phyloP scores from a whole-genome alignment of 1,140 invertebrate genomes.

The Drosophila sucinea region DNA sequence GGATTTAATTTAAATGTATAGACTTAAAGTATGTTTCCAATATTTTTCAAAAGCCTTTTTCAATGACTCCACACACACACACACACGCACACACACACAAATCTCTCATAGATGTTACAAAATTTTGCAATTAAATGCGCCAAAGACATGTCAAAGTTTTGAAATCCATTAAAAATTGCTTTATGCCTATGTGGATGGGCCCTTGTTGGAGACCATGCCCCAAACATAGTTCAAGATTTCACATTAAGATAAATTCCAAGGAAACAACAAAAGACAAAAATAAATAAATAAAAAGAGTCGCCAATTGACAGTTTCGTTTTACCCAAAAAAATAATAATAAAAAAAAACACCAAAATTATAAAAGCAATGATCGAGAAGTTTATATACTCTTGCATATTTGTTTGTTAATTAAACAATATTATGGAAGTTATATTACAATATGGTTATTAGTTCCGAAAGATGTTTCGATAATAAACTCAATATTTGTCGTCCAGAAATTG shows the following conservation, averaged over 20 bases:
- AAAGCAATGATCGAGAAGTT: constrained; percentile 9
- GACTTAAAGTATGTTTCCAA: constrained; percentile 22
- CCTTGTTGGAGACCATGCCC: constrained; percentile 69
- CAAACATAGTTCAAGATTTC: constrained; percentile 79
- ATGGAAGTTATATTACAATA: no score
- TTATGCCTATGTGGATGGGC: constrained; percentile 49
- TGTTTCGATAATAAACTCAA: no score
- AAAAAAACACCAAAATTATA: constrained; percentile 7
- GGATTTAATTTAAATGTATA: background rate
- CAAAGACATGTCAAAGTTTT: constrained; percentile 62
- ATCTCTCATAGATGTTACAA: constrained; percentile 56
- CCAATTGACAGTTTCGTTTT: constrained; percentile 78
- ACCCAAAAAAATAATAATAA: constrained; percentile 41
- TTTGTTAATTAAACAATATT: no score
- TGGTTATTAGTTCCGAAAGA: no score
- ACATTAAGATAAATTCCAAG: constrained; percentile 80
- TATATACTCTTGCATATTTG: background rate
- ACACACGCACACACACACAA: background rate
- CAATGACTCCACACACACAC: background rate
- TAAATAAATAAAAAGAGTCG: constrained; percentile 36
- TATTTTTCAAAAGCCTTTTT: background rate
- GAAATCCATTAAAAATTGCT: constrained; percentile 77
- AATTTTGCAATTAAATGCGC: constrained; percentile 75
- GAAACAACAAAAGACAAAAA: constrained; percentile 59
- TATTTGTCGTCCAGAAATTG: no score